Evolutionary conservation across 2,888 invertebrate species (phyloP).

Genomic region (Tenthredo scrophulariae): DNA sequence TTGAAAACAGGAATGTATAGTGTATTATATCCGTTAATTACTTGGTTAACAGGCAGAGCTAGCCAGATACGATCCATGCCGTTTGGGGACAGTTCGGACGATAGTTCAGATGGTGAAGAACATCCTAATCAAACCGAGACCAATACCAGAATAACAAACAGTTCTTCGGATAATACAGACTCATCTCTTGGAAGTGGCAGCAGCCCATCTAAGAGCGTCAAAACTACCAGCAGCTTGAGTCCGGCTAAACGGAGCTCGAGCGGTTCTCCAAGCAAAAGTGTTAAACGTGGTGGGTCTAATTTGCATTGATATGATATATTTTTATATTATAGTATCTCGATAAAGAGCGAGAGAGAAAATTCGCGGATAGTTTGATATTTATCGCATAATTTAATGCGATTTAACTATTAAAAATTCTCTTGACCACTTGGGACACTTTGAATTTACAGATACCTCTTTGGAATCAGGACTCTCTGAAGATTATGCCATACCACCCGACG

Average conservation of each 20-base stretch:
- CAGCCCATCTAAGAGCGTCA: constrained; percentile 92
- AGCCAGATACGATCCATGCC: constrained; percentile 98
- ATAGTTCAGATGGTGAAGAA: constrained; percentile 96
- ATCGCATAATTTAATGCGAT: not conserved
- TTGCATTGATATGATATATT: not conserved
- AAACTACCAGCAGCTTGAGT: constrained; percentile 91
- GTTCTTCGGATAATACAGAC: constrained; percentile 81
- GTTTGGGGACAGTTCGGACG: constrained; percentile 96
- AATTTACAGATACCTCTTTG: constrained; percentile 90
- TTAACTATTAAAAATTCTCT: not conserved
- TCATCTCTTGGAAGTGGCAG: constrained; percentile 85
- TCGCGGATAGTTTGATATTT: not conserved
- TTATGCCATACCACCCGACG: constrained; percentile 98
- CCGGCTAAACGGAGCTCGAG: constrained; percentile 91
- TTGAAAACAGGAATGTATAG: not conserved
- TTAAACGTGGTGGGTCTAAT: constrained; percentile 85
- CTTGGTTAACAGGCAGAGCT: constrained; percentile 82
- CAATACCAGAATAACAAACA: constrained; percentile 79
- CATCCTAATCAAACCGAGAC: constrained; percentile 80
- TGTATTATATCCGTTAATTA: not conserved
- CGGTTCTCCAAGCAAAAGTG: constrained; percentile 90
- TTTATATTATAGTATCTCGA: not conserved
- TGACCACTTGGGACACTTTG: constrained; percentile 19
- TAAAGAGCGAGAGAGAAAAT: not conserved
- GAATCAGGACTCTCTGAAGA: constrained; percentile 97